Conservation (phyloP, 2,113 vertebrate genomes). For the Cochlearius cochlearius region DNA sequence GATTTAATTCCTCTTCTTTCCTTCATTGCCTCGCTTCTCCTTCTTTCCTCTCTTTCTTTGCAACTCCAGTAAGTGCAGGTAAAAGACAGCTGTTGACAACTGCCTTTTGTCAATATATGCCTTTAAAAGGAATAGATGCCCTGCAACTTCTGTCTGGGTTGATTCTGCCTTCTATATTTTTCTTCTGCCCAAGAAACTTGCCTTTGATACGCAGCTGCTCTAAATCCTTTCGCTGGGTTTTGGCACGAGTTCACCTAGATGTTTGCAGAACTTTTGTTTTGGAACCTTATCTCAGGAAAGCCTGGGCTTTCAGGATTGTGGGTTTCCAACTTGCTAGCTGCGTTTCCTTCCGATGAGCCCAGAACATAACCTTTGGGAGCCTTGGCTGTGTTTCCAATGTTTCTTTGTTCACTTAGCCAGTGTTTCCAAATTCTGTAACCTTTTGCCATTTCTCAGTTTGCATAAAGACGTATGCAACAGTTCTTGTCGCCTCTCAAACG, state of each 20-base stretch:
- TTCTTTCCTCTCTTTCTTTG: background rate
- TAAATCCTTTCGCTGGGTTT: background rate
- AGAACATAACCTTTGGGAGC: background rate
- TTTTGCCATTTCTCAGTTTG: background rate
- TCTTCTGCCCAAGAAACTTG: background rate
- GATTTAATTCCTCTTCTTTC: background rate
- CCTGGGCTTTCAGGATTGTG: background rate
- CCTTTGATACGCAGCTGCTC: fast-evolving
- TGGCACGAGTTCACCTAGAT: background rate
- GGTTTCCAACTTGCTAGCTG: background rate
- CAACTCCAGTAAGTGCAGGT: background rate
- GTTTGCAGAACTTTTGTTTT: background rate
- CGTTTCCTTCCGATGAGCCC: background rate
- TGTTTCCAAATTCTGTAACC: background rate
- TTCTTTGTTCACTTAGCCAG: background rate
- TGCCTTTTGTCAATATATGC: background rate
- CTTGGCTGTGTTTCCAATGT: background rate
- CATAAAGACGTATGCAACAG: background rate
- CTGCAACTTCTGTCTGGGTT: background rate
- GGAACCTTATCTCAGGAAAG: background rate
- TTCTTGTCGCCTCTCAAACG: background rate
- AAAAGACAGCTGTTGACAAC: background rate
- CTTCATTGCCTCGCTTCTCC: background rate
- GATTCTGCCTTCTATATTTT: background rate
- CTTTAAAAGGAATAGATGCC: background rate